These are phyloP conservation scores for Hirtodrosophila duncani DNA, from an alignment of 2,888 invertebrate genomes.

Conservation along the genomic window DNA sequence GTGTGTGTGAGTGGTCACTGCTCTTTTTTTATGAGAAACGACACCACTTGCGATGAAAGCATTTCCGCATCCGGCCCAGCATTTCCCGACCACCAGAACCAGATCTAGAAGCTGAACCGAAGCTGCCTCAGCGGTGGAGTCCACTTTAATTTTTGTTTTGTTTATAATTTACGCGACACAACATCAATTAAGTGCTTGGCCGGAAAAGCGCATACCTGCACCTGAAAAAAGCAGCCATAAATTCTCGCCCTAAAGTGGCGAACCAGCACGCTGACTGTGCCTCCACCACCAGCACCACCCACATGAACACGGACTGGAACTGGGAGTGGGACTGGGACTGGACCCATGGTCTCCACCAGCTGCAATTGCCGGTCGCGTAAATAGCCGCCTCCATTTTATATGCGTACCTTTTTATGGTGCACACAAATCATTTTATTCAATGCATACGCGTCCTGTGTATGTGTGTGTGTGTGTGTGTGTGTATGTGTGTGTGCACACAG, in stretches of 20 bases:
- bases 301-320: neutral
- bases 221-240: slow-evolving; percentile 73
- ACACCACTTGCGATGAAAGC: slow-evolving; percentile 74
- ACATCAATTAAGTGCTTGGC: slow-evolving; percentile 78
- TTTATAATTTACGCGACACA: slow-evolving; percentile 78
- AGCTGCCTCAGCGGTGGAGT: slow-evolving; percentile 37
- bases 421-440: slow-evolving; percentile 61
- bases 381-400: slow-evolving; percentile 58
- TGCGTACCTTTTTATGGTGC: slow-evolving; percentile 50
- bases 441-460: slow-evolving; percentile 25
- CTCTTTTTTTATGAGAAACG: slow-evolving; percentile 62
- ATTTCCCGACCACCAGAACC: slow-evolving; percentile 30
- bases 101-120: slow-evolving; percentile 12
- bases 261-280: slow-evolving; percentile 9
- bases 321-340: slow-evolving; percentile 24
- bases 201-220: slow-evolving; percentile 75
- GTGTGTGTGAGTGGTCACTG: slow-evolving; percentile 31
- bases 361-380: slow-evolving; percentile 50
- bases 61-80: slow-evolving; percentile 63
- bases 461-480: neutral
- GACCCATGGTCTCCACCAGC: slow-evolving; percentile 41
- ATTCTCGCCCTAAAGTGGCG: slow-evolving; percentile 66
- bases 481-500: slow-evolving; percentile 9
- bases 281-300: neutral
- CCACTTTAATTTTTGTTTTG: slow-evolving; percentile 76